Base-by-base conservation (phyloP, 2,888 invertebrate species). In the Branchellion lobata region DNA sequence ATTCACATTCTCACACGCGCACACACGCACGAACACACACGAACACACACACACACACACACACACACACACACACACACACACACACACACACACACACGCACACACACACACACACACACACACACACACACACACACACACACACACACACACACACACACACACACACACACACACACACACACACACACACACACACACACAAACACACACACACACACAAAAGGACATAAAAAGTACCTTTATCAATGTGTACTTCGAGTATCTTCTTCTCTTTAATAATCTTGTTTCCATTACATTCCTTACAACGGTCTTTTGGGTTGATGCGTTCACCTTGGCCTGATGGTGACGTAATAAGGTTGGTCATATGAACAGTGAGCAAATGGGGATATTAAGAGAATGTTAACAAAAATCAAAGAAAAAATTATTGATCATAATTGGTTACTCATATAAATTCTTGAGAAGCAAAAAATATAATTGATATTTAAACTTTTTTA, bases 211-310 rank as follows among this genome's bases (percentile, higher is more conserved):
- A 57, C 61, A 57, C 61, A 57, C 61, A 57, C 24, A 57, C 61
- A 57, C 61, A 57, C 61, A 57, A 5, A 57, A 5, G 21, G 3
- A 57, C 61, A 57, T n/a, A 57, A 3, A 24, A 79, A 82, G 24
- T 81, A 85, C 86, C 90, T 87, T 90, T 92, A 85, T 96, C 96
- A 77, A 97, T 92, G 86, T 95, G 94, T 21, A 97, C 96, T 88
- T 98, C 97, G 1, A 98, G 89, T 83, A 96, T 94, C 88, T 96
- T 96, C 81, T 95, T 92, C 84, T 95, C 95, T 77, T 93, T 91
- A 11, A 93, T 90, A 8, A 94, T 93, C 86, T 96, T 98, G 82
- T 92, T 92, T 21, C 97, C 98, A 86, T 91, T 91, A 87, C 98
- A 99, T 81, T 91, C 91, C 89, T 95, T 96, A 90, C 98, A 99